Evolutionary conservation across 2,797 vertebrate genomes (phyloP), one percentile per base, ranked within the genome.

Genomic region (Dermochelys coriacea): DNA sequence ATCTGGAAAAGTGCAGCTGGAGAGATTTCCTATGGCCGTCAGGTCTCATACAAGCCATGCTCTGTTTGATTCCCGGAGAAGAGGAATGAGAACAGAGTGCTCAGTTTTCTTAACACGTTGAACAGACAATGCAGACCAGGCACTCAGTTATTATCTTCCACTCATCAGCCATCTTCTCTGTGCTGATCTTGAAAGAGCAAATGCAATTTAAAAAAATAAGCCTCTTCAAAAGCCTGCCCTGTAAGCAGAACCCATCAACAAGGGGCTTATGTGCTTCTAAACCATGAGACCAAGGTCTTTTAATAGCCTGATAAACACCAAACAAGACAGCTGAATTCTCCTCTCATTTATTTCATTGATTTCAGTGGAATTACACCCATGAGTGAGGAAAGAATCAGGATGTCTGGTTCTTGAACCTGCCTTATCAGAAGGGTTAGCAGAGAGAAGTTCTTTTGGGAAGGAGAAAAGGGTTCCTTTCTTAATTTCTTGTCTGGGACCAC

Each of bases 311-410:
- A 51, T 34, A 21, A 79, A 79, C 31, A 12, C 9, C 5, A 25
- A 50, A 79, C 25, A 34, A 79, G 77, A 15, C 31, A 34, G 31
- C 77, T n/a, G 49, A 31, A 79, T 50, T 19, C 18, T n/a, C 49
- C 31, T 29, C 31, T 29, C 41, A 50, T 50, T 51, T 50, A 79
- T 34, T 79, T 49, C 77, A 79, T 49, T n/a, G 2, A 0, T 29
- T 47, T n/a, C 0, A 0, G 9, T 54, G 15, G 57, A 7, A 31
- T 79, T 23, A 34, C 27, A 59, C 29, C 21, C 1, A 0, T n/a
- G 57, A 21, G 51, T 31, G n/a, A 37, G 0, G 0, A 4, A 9
- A n/a, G 3, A 71, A 45, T 19, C 74, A 51, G n/a, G 50, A 27
- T 34, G 12, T 45, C 50, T 41, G 1, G 25, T 25, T 50, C 37